Evolutionary conservation across 1,140 invertebrate genomes (phyloP), one percentile per base, ranked within the genome.

Genomic region (Aphis craccivora): DNA sequence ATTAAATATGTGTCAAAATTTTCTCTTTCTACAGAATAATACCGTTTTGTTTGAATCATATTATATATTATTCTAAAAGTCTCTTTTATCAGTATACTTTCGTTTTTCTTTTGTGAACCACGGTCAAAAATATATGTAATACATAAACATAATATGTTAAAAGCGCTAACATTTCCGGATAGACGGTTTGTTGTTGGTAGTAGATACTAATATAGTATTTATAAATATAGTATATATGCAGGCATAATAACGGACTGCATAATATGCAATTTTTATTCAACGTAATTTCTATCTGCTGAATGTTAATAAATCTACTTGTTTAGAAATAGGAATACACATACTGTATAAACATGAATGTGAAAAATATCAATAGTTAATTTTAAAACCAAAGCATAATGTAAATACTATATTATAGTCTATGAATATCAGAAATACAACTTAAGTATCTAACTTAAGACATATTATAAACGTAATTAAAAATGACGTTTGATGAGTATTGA

Each of bases 81-180:
- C 55, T 67, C 22, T 93, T 20, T 51, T 18, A 37, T 25, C 81
- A 0, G 48, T 40, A 35, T n/a, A 93, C 91, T 93, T 93, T 93
- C 91, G 81, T 14, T 93, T 93, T 93, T 93, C 91, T 86, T 93
- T 93, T 93, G 45, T 84, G n/a, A 86, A 84, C 76, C 5, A 35
- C 35, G n/a, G 60, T 76, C 30, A 22, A 20, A 51, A 14, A 51
- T 89, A 55, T 23, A 90, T 37, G n/a, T 53, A 84, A 90, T 45
- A 87, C 84, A 45, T 35, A 88, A 84, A 84, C 30, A 76, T n/a
- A 9, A 76, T n/a, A 9, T n/a, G 9, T 76, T 76, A 76, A 76
- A 76, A 76, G 60, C 37, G 23, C 83, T 40, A 40, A 84, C 37
- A 11, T 84, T 84, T 84, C 37, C 83, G 35, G 83, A 23, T 25